Conservation (phyloP, 2,113 vertebrate species). For the Ivindomyrus marchei region DNA sequence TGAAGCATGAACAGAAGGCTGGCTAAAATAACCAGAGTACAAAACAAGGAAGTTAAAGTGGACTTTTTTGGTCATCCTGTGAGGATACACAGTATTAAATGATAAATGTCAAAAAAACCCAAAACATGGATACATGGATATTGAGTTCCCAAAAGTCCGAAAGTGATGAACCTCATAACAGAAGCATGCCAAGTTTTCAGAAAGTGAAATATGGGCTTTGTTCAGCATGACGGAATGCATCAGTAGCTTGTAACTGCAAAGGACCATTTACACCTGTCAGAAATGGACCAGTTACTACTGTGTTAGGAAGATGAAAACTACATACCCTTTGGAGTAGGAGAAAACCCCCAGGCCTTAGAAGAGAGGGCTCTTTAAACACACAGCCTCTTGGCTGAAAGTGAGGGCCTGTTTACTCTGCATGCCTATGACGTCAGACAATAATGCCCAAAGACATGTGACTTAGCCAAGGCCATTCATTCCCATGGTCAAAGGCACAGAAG, state of each 20-base stretch:
- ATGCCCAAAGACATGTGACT: constrained; percentile 43
- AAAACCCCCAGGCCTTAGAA: neutral
- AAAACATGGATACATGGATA: neutral
- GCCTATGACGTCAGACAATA: constrained; percentile 35
- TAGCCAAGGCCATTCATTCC: constrained; percentile 29
- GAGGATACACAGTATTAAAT: neutral
- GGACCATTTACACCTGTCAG: neutral
- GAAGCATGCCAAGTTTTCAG: neutral
- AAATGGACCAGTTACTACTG: neutral
- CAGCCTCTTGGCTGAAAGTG: constrained; percentile 21
- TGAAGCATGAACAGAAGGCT: neutral
- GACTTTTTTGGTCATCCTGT: neutral
- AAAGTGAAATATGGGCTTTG: neutral
- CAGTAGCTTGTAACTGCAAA: neutral
- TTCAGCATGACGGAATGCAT: neutral
- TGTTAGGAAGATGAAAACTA: neutral
- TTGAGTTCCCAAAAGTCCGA: neutral
- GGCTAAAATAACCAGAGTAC: neutral
- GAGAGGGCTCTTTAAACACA: constrained; percentile 14
- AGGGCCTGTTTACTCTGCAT: constrained; percentile 32
- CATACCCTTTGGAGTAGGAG: neutral
- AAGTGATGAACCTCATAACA: neutral
- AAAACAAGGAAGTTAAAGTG: neutral
- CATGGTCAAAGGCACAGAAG: constrained; percentile 11
- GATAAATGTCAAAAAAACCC: neutral